A percentile compares a stretch with the other conserved stretches of the same genome.
These are phyloP conservation scores for Sicus ferrugineus DNA, from an alignment of 2,888 invertebrate species.

Conservation along the genomic window DNA sequence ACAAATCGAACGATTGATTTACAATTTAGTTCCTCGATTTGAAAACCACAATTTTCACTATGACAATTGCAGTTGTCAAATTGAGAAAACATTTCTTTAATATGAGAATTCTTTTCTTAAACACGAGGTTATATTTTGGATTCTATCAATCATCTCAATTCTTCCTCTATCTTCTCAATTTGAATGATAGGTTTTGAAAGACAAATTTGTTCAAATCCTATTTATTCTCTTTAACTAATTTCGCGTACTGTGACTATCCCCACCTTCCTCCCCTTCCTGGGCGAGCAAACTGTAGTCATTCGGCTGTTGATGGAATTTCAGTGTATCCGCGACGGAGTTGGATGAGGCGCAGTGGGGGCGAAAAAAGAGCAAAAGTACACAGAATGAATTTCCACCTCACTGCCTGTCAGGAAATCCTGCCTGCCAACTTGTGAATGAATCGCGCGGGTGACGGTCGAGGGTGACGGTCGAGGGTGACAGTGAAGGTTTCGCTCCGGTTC, in stretches of 20 bases:
- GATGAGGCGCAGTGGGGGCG: neutral
- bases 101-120: too few species aligned
- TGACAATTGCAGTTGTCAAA: too few species aligned
- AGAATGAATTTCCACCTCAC: conserved; percentile 3
- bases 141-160: too few species aligned
- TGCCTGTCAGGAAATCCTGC: conserved; percentile 31
- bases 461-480: neutral
- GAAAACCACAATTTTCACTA: too few species aligned
- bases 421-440: conserved; percentile 27
- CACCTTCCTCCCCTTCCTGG: neutral
- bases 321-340: conserved; percentile 8
- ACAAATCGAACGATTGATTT: too few species aligned
- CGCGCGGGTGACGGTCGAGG: neutral
- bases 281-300: too few species aligned
- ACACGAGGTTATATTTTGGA: too few species aligned
- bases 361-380: conserved; percentile 7
- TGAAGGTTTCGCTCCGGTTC: neutral
- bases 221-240: neutral
- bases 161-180: too few species aligned
- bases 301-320: conserved; percentile 29
- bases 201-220: too few species aligned
- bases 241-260: neutral
- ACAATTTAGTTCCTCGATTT: too few species aligned
- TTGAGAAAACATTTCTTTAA: too few species aligned
- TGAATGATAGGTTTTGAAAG: too few species aligned